Conservation (phyloP, 2,888 invertebrate species). For the Spisula subtruncata region DNA sequence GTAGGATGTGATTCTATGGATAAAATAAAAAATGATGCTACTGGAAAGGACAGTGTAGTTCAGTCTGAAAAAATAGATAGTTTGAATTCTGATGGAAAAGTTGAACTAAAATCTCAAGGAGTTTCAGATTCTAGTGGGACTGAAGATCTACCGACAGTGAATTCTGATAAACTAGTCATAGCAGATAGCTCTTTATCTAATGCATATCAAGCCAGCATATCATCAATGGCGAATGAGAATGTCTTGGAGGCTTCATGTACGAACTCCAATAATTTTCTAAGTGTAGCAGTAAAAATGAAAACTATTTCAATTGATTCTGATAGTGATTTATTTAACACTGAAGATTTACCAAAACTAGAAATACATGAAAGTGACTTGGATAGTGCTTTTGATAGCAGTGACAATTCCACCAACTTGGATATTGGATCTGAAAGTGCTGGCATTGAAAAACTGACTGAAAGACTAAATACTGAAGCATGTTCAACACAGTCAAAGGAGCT, state of each 20-base stretch:
- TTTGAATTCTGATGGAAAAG: not conserved
- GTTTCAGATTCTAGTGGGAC: not conserved
- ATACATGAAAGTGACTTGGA: slow-evolving; percentile 68
- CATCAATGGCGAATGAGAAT: not conserved
- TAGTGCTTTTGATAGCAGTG: slow-evolving; percentile 59
- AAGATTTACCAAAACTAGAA: slow-evolving; percentile 69
- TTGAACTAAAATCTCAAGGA: not conserved
- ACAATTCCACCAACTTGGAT: slow-evolving; percentile 44
- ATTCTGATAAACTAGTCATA: not conserved
- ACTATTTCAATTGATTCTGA: slow-evolving; percentile 62
- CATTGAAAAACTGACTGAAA: slow-evolving; percentile 38
- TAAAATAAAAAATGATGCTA: not conserved
- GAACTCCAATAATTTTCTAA: slow-evolving; percentile 31
- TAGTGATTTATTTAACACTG: slow-evolving; percentile 53
- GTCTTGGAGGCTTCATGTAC: not conserved
- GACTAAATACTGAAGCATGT: slow-evolving; percentile 32
- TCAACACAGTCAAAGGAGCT: not conserved
- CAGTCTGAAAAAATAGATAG: not conserved
- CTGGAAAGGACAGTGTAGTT: not conserved
- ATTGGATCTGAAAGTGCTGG: slow-evolving; percentile 51
- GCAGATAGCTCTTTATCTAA: not conserved
- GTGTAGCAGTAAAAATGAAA: slow-evolving; percentile 58
- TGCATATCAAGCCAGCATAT: slow-evolving; percentile 28
- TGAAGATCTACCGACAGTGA: not conserved
- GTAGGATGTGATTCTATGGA: not conserved